Base-by-base conservation (phyloP, 2,888 invertebrate genomes). In the Portevinia maculata region DNA sequence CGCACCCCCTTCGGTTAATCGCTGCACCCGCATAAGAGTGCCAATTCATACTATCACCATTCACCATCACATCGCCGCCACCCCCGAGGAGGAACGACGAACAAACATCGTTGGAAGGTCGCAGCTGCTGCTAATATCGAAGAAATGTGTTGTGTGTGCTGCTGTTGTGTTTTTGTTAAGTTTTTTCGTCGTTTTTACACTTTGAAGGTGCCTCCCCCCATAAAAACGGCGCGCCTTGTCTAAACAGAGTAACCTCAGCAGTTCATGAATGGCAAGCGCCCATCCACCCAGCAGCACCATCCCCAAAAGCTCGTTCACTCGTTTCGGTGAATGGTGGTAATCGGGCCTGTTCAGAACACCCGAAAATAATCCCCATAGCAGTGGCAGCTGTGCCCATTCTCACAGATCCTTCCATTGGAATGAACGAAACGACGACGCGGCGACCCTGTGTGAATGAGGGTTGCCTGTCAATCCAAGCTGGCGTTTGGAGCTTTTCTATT, bases 381-480 rank as follows among this genome's bases (percentile, higher is more conserved):
- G 67, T 55, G 41, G 59, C 83, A 83, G 83, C 71, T 83, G 83
- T 37, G 65, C 78, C 78, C 71, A 62, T 78, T 83, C 83, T 57
- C 83, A 83, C 71, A 71, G 64, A 64, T 37, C 50, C 32, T 67
- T 37, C 1, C 24, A 28, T 39, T 53, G 2, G 19, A 28, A 41
- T 37, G 2, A 39, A 39, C 44, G 44, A 11, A 19, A 44, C 17
- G 44, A 11, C 11, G 44, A 11, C 17, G 73, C 19, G 24, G 15
- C 34, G n/a, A 11, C 28, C 28, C 39, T 59, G 52, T 65, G 57
- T 62, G 78, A 78, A 67, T 83, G 78, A 83, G 83, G 83, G 83
- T 83, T 78, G 83, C 78, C 71, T 83, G 83, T 83, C 83, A 83
- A 83, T 83, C 83, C 83, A 78, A 83, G 83, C 78, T 83, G 83